Conservation (phyloP, 2,113 vertebrate genomes). For the Clinocottus analis region DNA sequence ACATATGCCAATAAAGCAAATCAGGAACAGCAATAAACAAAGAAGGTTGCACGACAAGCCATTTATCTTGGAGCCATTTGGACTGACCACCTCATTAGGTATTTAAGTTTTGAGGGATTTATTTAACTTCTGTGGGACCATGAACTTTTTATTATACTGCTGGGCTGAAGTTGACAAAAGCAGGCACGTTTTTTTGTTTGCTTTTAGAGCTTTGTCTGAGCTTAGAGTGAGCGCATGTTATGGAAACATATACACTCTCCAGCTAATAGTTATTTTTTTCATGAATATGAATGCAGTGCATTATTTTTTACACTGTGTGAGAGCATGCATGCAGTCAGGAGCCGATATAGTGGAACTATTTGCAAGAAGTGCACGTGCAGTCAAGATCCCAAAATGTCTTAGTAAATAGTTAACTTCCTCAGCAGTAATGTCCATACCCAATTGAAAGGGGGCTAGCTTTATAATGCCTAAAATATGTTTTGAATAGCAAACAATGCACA, state of each 20-base stretch:
- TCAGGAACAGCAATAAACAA: constrained; percentile 80
- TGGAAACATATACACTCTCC: constrained; percentile 28
- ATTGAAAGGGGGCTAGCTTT: constrained; percentile 48
- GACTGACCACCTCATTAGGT: constrained; percentile 90
- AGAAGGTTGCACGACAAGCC: constrained; percentile 84
- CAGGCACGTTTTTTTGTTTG: constrained; percentile 37
- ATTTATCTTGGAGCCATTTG: constrained; percentile 87
- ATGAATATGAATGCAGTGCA: not conserved
- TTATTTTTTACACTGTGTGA: constrained; percentile 19
- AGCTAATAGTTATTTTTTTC: constrained; percentile 28
- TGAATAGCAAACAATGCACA: constrained; percentile 60
- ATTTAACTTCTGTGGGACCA: constrained; percentile 87
- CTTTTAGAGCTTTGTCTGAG: constrained; percentile 29
- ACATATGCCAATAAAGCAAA: constrained; percentile 82
- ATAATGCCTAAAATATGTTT: constrained; percentile 50
- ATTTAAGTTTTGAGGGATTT: constrained; percentile 90
- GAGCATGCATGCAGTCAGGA: constrained; percentile 3
- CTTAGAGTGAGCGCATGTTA: constrained; percentile 26
- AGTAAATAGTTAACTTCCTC: constrained; percentile 55
- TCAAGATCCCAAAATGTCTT: constrained; percentile 10
- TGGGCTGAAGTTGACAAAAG: constrained; percentile 75
- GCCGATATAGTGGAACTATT: constrained; percentile 28
- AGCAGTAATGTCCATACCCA: constrained; percentile 51
- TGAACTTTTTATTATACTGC: constrained; percentile 87
- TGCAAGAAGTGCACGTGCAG: constrained; percentile 16